These are phyloP conservation scores for Heliothis peltigera DNA, from an alignment of 2,888 invertebrate genomes.

Conservation along the genomic window DNA sequence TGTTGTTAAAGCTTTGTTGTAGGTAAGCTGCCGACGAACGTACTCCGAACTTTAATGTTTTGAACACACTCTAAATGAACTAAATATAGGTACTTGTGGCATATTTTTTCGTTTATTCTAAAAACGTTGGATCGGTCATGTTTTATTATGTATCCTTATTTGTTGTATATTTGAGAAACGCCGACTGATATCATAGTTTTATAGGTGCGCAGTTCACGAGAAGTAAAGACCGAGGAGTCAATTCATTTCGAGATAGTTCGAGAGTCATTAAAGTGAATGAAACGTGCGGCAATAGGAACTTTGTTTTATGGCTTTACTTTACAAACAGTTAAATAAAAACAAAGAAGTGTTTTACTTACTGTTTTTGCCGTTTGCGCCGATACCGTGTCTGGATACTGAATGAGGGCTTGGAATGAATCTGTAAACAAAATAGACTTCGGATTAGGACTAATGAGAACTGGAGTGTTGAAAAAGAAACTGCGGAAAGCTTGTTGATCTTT, in stretches of 20 bases:
- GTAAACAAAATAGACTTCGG: slow-evolving; percentile 80
- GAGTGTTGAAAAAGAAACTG: slow-evolving; percentile 52
- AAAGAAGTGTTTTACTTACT: slow-evolving; percentile 91
- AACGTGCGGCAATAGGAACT: slow-evolving; percentile 85
- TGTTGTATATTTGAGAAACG: slow-evolving; percentile 4
- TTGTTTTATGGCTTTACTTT: slow-evolving; percentile 86
- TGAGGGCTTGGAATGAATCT: slow-evolving; percentile 99
- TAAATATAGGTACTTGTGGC: slow-evolving; percentile 47
- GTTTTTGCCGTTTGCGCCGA: slow-evolving; percentile 99
- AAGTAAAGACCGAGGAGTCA: slow-evolving; percentile 69
- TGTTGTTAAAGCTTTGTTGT: slow-evolving; percentile 63
- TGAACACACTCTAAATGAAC: slow-evolving; percentile 45
- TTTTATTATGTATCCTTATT: slow-evolving; percentile 17
- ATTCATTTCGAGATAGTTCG: slow-evolving; percentile 83
- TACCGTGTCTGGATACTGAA: slow-evolving; percentile 99
- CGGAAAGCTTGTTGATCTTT: slow-evolving; percentile 48
- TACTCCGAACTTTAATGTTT: slow-evolving; percentile 49
- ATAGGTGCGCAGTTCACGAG: slow-evolving; percentile 50
- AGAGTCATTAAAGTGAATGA: slow-evolving; percentile 86
- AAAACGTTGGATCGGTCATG: slow-evolving; percentile 1
- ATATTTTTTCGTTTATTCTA: slow-evolving; percentile 44
- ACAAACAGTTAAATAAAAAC: slow-evolving; percentile 86
- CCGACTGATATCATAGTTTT: slow-evolving; percentile 21
- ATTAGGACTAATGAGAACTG: slow-evolving; percentile 53
- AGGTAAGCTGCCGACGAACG: slow-evolving; percentile 45